A percentile compares a stretch with the other conserved stretches of the same genome.
These are phyloP conservation scores for Argyra leucocephala DNA, from an alignment of 2,888 invertebrate species.

Conservation along the genomic window DNA sequence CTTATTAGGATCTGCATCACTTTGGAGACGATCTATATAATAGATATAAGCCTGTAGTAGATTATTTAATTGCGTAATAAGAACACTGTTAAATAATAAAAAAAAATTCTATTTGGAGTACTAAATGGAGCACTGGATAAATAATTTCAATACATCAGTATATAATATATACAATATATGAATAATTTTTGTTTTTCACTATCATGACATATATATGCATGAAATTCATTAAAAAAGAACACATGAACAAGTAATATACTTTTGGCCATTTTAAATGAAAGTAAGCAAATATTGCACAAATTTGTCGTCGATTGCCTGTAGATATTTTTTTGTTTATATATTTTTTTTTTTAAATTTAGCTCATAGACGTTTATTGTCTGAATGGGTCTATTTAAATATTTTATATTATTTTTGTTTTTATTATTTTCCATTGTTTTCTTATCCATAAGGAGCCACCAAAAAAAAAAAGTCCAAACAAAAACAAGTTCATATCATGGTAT, in stretches of 20 bases:
- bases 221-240: neutral
- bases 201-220: neutral
- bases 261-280: neutral
- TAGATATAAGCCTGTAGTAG: no score
- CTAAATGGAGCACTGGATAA: neutral
- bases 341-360: neutral
- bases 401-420: neutral
- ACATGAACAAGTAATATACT: neutral
- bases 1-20: no score
- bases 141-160: neutral
- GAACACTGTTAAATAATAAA: no score
- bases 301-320: neutral
- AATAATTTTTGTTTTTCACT: neutral
- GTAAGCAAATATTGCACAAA: neutral
- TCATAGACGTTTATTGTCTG: neutral
- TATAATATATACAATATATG: neutral
- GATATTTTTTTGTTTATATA: neutral
- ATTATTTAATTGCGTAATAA: no score
- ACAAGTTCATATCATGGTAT: neutral
- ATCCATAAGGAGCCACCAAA: neutral
- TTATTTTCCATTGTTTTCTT: neutral
- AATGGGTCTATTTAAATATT: no score
- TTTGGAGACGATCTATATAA: no score
- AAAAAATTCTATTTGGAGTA: no score
- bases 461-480: neutral